phyloP scores from a whole-genome alignment of 2,888 invertebrate genomes.

The Schizotus pectinicornis region DNA sequence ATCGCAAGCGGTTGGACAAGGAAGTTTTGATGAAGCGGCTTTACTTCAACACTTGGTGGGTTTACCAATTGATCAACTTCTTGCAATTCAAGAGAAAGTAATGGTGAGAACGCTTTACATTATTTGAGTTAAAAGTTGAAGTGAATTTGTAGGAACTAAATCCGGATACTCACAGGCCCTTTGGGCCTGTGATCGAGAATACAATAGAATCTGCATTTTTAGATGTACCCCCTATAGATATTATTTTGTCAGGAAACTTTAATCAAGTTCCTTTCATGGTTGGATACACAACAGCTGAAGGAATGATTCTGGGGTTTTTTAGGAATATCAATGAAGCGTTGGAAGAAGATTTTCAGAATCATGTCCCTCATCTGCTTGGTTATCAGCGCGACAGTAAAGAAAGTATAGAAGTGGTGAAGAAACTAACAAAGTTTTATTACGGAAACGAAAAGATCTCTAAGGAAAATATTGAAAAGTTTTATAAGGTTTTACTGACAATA shows the following conservation, averaged over 20 bases:
- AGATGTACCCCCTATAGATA: not conserved
- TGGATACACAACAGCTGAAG: not conserved
- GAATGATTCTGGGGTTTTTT: not conserved
- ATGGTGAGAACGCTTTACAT: too few relatives aligned
- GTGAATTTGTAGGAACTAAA: too few relatives aligned
- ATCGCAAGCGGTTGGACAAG: not conserved
- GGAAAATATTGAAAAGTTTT: too few relatives aligned
- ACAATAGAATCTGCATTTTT: not conserved
- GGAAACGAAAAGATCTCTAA: not conserved
- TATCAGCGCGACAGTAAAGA: not conserved
- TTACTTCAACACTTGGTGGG: not conserved
- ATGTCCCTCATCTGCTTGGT: not conserved
- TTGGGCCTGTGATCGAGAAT: too few relatives aligned
- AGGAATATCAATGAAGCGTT: not conserved
- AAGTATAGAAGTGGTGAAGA: not conserved
- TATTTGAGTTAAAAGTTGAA: too few relatives aligned
- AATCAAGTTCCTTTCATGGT: conserved; percentile 3
- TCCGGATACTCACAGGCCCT: too few relatives aligned
- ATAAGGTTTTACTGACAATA: too few relatives aligned
- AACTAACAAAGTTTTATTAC: conserved; percentile 1
- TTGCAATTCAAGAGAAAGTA: conserved; percentile 1
- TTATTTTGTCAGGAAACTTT: not conserved
- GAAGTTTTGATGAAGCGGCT: not conserved
- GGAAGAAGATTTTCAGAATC: conserved; percentile 23
- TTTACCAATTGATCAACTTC: not conserved